Evolutionary conservation across 2,888 invertebrate genomes (phyloP).

Genomic region (Xanthia togata): DNA sequence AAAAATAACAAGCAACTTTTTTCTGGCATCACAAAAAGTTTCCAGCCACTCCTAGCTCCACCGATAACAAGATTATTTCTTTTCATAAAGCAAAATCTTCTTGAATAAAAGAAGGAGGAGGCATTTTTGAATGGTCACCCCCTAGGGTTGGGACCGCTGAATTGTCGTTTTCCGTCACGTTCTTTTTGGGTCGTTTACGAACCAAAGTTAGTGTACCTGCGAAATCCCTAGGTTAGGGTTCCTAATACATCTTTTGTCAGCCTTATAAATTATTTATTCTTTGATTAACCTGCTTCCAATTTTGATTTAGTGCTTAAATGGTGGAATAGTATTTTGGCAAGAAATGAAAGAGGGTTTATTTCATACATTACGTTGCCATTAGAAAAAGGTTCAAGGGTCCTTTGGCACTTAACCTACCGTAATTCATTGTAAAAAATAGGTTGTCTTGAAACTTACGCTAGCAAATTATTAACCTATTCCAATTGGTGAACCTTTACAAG

Average conservation of each 20-base stretch:
- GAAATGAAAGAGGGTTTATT: constrained; percentile 38
- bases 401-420: constrained; percentile 25
- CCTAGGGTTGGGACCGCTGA: constrained; percentile 47
- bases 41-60: constrained; percentile 26
- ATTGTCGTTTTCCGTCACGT: constrained; percentile 63
- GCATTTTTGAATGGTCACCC: constrained; percentile 55
- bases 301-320: constrained; percentile 36
- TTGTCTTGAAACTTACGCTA: constrained; percentile 32
- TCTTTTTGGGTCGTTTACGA: constrained; percentile 49
- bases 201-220: constrained; percentile 53
- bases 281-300: constrained; percentile 17
- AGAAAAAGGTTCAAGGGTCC: constrained; percentile 22
- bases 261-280: constrained; percentile 47
- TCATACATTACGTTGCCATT: constrained; percentile 26
- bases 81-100: constrained; percentile 53
- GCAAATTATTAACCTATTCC: constrained; percentile 12
- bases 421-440: constrained; percentile 36
- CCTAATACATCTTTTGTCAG: constrained; percentile 38
- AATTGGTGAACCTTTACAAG: neutral
- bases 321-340: neutral
- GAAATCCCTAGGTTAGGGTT: constrained; percentile 42
- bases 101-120: constrained; percentile 47
- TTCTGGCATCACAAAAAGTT: constrained; percentile 32
- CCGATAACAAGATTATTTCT: constrained; percentile 49
- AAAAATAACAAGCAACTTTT: constrained; percentile 19